Evolutionary conservation across 2,888 invertebrate species (phyloP), one percentile per base, ranked within the genome.

Genomic region (Chaetogeoica ovagalla): DNA sequence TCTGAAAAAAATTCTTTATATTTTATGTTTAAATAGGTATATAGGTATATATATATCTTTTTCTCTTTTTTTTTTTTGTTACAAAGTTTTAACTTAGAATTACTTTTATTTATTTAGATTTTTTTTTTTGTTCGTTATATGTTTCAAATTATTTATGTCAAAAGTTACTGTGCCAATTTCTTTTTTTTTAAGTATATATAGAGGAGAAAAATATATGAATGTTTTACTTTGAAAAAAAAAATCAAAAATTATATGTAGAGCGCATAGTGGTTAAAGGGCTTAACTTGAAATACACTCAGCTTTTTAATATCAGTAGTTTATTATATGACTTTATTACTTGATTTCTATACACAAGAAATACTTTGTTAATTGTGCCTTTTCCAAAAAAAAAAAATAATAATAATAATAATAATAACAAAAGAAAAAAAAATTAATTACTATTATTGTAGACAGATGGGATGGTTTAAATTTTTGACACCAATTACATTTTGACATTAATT

Each of bases 131-230:
- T n/a, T 77, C 65, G 79, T 71, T 79, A 71, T 65, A 71, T n/a
- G n/a, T 69, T 79, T 77, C 71, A 79, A 79, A 79, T 79, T 79
- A 71, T 79, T 79, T 79, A 79, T 65, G 55, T 79, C 5, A 55
- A 57, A 71, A 70, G 57, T 55, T 71, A 37, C 70, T 71, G 79
- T 79, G 79, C 79, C 79, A 79, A 79, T 71, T 71, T 69, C 52
- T 77, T 52, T 77, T 79, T 63, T 30, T 39, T 48, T 23, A 30
- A 30, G 55, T 23, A 65, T 23, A 7, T 21, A 65, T 65, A 65
- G 39, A 74, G 57, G 1, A 57, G 2, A 65, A 65, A n/a, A 71
- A 70, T 52, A 55, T 57, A 57, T 19, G 11, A 63, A 39, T 52
- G 43, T 37, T 69, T 37, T 21, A 69, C 23, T 69, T 59, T 30